These are phyloP conservation scores for Nymphalis urticae DNA, from an alignment of 2,888 invertebrate species.

Conservation along the genomic window DNA sequence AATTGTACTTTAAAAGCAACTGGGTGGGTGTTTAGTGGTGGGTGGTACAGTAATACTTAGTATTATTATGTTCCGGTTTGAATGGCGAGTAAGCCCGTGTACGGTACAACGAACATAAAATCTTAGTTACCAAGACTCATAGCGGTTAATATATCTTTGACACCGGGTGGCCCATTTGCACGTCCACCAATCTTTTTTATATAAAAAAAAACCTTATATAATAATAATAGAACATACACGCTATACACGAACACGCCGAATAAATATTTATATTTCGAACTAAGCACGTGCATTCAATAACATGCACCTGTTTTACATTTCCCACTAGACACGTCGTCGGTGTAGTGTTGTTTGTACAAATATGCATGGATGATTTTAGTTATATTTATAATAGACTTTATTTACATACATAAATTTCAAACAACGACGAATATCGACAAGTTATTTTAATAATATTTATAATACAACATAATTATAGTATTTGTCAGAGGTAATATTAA, in stretches of 20 bases:
- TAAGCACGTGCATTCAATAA: slow-evolving; percentile 15
- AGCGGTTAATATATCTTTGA: too few species aligned
- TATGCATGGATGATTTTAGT: not conserved
- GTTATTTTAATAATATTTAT: not conserved
- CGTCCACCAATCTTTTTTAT: too few species aligned
- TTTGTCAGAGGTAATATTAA: not conserved
- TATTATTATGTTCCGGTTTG: too few species aligned
- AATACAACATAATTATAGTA: not conserved
- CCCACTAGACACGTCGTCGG: slow-evolving; percentile 9
- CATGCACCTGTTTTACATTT: slow-evolving; percentile 16
- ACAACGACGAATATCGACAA: not conserved
- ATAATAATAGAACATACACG: not conserved
- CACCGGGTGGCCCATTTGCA: too few species aligned
- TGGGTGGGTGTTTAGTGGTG: too few species aligned
- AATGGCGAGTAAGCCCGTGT: too few species aligned
- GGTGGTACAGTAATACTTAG: too few species aligned
- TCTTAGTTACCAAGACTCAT: too few species aligned
- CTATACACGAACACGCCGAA: not conserved
- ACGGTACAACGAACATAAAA: too few species aligned
- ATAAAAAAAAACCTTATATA: too few species aligned
- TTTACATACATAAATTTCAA: not conserved
- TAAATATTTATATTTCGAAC: slow-evolving; percentile 3
- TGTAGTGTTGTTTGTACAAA: slow-evolving; percentile 2
- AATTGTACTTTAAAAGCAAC: too few species aligned
- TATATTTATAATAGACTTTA: slow-evolving; percentile 4